phyloP scores from a whole-genome alignment of 2,888 invertebrate species.

The Drosophila nr. perissopoda region DNA sequence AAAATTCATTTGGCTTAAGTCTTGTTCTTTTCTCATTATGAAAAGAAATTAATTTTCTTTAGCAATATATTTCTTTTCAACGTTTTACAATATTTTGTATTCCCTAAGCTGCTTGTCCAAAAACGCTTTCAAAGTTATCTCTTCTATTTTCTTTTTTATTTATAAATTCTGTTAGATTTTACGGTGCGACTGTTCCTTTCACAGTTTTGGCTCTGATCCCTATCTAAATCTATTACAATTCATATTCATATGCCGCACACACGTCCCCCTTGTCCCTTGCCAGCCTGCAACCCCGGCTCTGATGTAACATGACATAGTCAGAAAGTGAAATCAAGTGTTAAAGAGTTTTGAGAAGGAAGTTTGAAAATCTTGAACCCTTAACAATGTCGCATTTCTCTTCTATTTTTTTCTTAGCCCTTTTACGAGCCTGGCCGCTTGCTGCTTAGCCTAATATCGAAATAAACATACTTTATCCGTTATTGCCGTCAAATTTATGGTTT shows the following conservation, averaged over 20 bases:
- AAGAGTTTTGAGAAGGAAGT: slow-evolving; percentile 66
- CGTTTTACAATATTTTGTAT: slow-evolving; percentile 45
- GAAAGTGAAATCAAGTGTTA: slow-evolving; percentile 79
- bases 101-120: slow-evolving; percentile 42
- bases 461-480: slow-evolving; percentile 80
- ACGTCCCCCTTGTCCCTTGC: slow-evolving; percentile 4
- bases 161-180: slow-evolving; percentile 65
- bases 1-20: slow-evolving; percentile 58
- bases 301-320: slow-evolving; percentile 36
- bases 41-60: slow-evolving; percentile 56
- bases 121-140: slow-evolving; percentile 40
- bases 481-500: slow-evolving; percentile 78
- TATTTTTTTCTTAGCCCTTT: slow-evolving; percentile 60
- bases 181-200: slow-evolving; percentile 64
- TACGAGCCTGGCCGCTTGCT: slow-evolving; percentile 50
- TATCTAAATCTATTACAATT: slow-evolving; percentile 76
- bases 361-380: slow-evolving; percentile 30
- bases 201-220: slow-evolving; percentile 60
- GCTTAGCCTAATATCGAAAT: slow-evolving; percentile 78
- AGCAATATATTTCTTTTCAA: slow-evolving; percentile 31
- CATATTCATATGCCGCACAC: slow-evolving; percentile 74
- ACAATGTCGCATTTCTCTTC: slow-evolving; percentile 39
- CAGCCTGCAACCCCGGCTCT: background rate
- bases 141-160: slow-evolving; percentile 27
- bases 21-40: slow-evolving; percentile 28